phyloP scores from a whole-genome alignment of 2,797 vertebrate genomes.

The Borostomias antarcticus region DNA sequence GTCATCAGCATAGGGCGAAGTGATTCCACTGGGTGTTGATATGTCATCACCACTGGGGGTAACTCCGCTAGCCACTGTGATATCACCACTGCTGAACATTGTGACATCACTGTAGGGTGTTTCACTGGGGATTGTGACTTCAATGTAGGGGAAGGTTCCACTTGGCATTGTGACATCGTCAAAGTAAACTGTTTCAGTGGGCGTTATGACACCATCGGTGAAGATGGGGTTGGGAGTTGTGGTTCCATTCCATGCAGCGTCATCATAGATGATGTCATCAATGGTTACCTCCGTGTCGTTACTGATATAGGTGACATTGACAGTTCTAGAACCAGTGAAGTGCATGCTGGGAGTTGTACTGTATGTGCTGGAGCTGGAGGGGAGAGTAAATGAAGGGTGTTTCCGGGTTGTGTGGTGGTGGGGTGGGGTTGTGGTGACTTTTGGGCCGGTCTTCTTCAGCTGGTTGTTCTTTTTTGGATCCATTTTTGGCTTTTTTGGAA shows the following conservation, averaged over 20 bases:
- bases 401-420: constrained; percentile 15
- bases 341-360: constrained; percentile 31
- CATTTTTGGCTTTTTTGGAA: neutral
- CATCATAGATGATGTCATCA: constrained; percentile 1
- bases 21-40: constrained; percentile 18
- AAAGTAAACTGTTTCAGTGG: constrained; percentile 13
- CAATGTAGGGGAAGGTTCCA: constrained; percentile 39
- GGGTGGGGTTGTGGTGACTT: constrained; percentile 26
- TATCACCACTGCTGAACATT: constrained; percentile 18
- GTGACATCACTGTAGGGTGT: constrained; percentile 24
- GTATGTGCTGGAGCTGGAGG: constrained; percentile 32
- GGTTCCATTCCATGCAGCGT: constrained; percentile 10
- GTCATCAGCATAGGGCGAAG: constrained; percentile 36
- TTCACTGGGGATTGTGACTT: constrained; percentile 43
- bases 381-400: constrained; percentile 32
- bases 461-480: neutral
- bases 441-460: neutral
- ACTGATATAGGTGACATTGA: constrained; percentile 35
- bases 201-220: constrained; percentile 25
- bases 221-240: constrained; percentile 23
- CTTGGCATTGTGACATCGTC: constrained; percentile 30
- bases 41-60: constrained; percentile 53
- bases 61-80: constrained; percentile 38
- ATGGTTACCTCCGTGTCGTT: constrained; percentile 26
- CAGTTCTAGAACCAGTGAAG: constrained; percentile 22